Conservation (phyloP, 2,797 vertebrate species). For the Hephaestus fuliginosus region DNA sequence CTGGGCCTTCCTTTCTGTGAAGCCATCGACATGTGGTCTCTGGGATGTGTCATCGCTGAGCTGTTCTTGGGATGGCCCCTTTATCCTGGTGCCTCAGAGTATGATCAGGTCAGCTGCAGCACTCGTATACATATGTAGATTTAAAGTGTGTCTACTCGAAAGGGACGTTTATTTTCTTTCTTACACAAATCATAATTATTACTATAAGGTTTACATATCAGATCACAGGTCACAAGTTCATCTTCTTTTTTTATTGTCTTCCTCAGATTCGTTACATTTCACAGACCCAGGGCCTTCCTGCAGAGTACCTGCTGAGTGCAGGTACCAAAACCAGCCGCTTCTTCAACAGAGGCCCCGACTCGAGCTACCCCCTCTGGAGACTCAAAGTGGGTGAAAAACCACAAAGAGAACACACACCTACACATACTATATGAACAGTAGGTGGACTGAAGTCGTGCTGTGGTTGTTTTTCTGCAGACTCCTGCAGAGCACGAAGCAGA, state of each 20-base stretch:
- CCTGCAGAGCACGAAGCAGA: constrained; percentile 96
- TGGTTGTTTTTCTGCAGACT: constrained; percentile 82
- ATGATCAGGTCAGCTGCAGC: constrained; percentile 92
- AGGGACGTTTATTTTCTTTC: neutral
- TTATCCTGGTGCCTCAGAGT: constrained; percentile 98
- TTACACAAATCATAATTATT: neutral
- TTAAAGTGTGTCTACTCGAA: no score
- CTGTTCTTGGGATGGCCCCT: constrained; percentile 98
- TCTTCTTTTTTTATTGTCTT: neutral
- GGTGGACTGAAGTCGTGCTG: rapidly evolving
- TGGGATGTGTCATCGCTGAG: constrained; percentile 98
- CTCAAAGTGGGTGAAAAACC: constrained; percentile 89
- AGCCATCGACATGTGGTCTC: constrained; percentile 99
- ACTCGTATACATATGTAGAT: neutral
- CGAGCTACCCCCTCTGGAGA: constrained; percentile 97
- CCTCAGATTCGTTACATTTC: constrained; percentile 98
- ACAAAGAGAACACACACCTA: no score
- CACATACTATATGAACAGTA: neutral
- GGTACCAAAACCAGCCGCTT: constrained; percentile 98
- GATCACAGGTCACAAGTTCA: no score
- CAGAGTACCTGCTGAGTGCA: constrained; percentile 97
- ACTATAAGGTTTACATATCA: neutral
- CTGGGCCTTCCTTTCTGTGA: constrained; percentile 97
- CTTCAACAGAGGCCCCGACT: constrained; percentile 96
- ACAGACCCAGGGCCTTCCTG: constrained; percentile 98